These are phyloP conservation scores for Acanthurus leucopareius DNA, from an alignment of 2,797 vertebrate genomes.

Conservation along the genomic window DNA sequence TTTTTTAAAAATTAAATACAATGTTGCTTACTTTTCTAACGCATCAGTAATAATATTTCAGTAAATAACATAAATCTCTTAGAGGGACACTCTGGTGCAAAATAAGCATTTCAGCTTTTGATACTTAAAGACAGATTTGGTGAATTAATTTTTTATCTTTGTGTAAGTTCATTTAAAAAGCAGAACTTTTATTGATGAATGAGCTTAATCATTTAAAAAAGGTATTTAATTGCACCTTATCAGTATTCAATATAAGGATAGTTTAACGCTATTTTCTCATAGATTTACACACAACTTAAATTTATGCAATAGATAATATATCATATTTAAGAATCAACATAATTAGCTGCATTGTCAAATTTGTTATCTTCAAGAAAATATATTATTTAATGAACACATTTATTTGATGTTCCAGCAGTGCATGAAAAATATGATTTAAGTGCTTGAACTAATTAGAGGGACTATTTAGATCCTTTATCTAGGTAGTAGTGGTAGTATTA, in stretches of 20 bases:
- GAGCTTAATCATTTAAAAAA: not conserved
- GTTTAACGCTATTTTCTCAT: not conserved
- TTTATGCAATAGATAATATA: not conserved
- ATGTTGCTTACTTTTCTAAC: too few species aligned
- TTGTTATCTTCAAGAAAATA: not conserved
- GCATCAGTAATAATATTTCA: too few species aligned
- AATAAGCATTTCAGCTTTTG: not conserved
- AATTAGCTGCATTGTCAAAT: not conserved
- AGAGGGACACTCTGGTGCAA: not conserved
- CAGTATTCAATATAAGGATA: not conserved
- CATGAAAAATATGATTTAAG: not conserved
- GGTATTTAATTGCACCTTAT: not conserved
- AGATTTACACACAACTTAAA: too few species aligned
- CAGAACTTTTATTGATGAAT: not conserved
- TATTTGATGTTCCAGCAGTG: not conserved
- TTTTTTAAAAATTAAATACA: too few species aligned
- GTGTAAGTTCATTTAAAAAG: not conserved
- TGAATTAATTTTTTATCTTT: not conserved
- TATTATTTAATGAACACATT: not conserved
- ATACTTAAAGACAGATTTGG: not conserved
- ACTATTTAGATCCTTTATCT: not conserved
- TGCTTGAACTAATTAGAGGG: not conserved
- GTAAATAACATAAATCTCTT: not conserved
- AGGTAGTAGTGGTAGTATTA: not conserved
- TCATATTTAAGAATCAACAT: not conserved